phyloP scores from a whole-genome alignment of 1,140 invertebrate genomes.

The Nephotettix cincticeps region DNA sequence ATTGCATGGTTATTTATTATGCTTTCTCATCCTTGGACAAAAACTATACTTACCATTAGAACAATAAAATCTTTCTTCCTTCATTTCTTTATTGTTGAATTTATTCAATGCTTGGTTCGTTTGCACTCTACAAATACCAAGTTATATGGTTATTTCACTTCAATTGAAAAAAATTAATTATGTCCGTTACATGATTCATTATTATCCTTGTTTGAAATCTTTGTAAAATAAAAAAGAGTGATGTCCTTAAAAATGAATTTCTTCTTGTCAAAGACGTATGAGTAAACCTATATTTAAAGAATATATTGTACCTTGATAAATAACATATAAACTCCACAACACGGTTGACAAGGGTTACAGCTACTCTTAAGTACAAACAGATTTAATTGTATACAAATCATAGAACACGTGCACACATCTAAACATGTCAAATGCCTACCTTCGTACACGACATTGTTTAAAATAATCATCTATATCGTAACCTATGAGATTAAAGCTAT shows the following conservation, averaged over 20 bases:
- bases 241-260: not conserved
- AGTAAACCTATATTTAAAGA: not conserved
- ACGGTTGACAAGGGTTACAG: not conserved
- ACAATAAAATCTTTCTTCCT: no score
- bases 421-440: not conserved
- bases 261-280: not conserved
- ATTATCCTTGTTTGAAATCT: no score
- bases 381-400: not conserved
- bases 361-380: not conserved
- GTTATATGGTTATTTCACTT: no score
- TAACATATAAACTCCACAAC: not conserved
- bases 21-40: no score
- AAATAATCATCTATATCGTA: not conserved
- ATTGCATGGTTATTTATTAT: no score
- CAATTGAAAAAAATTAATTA: no score
- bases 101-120: no score
- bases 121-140: no score
- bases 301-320: not conserved
- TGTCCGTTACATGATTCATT: no score
- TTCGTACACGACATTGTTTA: not conserved
- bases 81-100: no score
- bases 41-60: no score
- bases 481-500: conserved; percentile 1
- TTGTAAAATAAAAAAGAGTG: no score
- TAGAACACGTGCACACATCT: not conserved